Conservation (phyloP, 2,888 invertebrate species). For the Spodoptera exigua region DNA sequence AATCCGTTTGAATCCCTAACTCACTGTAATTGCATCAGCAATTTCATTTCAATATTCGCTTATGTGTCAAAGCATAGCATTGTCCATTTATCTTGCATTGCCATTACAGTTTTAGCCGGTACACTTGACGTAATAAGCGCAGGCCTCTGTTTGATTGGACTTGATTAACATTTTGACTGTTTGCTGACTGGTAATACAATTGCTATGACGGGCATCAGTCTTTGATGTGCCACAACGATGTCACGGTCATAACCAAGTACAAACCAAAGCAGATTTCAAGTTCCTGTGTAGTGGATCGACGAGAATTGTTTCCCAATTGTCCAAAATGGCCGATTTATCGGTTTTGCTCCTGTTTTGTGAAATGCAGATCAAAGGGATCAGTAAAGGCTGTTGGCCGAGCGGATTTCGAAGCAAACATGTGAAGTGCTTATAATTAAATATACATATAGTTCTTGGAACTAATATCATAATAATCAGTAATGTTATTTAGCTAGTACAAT, state of each 20-base stretch:
- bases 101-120: constrained; percentile 19
- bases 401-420: constrained; percentile 11
- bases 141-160: constrained; percentile 89
- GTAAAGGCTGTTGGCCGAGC: background rate
- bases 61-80: constrained; percentile 9
- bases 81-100: constrained; percentile 6
- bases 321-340: constrained; percentile 15
- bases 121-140: constrained; percentile 58
- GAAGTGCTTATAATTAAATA: constrained; percentile 9
- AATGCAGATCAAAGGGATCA: constrained; percentile 29
- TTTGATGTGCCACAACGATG: constrained; percentile 35
- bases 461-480: background rate
- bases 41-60: constrained; percentile 1
- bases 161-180: constrained; percentile 88
- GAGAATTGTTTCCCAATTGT: constrained; percentile 10
- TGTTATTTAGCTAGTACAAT: no score
- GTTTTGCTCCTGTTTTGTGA: constrained; percentile 20
- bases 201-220: constrained; percentile 51
- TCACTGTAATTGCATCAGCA: background rate
- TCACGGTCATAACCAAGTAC: constrained; percentile 54
- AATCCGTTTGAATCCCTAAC: no score
- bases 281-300: constrained; percentile 4
- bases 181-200: constrained; percentile 62
- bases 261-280: constrained; percentile 35
- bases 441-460: background rate